Base-by-base conservation (phyloP, 2,888 invertebrate genomes). In the Noctua janthina region DNA sequence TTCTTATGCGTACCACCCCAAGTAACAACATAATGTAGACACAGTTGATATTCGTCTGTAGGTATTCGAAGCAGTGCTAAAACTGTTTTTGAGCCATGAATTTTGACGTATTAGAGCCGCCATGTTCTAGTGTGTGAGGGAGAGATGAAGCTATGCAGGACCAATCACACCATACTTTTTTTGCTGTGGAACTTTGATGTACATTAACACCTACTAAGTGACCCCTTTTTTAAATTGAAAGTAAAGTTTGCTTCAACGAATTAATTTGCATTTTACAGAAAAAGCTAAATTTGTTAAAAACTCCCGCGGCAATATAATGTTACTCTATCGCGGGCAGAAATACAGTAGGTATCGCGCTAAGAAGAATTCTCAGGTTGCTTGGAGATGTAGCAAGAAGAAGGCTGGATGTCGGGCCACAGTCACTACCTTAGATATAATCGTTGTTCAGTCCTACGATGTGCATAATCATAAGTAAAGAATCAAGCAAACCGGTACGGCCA, bases 321-420 rank as follows among this genome's bases (percentile, higher is more conserved):
- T 82, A 67, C 62, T 83, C 15, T 83, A 75, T 79, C 66, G 77
- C 15, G 78, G 77, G 1, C 83, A 79, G 69, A 79, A 86, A 59
- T 86, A 83, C 35, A 73, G 78, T 54, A 83, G 56, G 51, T 80
- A 80, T 70, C 83, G 83, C 1, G 62, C 35, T 13, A 83, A 79
- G 74, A 86, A 76, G 70, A 64, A 79, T 23, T 78, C 46, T 17
- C 66, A 68, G 35, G 35, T 86, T 1, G 51, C 74, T 1, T 86
- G 86, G 86, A 78, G 87, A 66, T 86, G 86, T 46, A 83, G 80
- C 68, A 86, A 86, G 51, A 86, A 84, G 67, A 88, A 87, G 71
- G 54, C 67, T 23, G 82, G 85, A 17, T 90, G 90, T 68, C 76
- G 74, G 11, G 84, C 89, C 17, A 76, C 71, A 0, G 83, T 68